phyloP scores from a whole-genome alignment of 2,113 vertebrate genomes.

The Larimichthys polyactis region DNA sequence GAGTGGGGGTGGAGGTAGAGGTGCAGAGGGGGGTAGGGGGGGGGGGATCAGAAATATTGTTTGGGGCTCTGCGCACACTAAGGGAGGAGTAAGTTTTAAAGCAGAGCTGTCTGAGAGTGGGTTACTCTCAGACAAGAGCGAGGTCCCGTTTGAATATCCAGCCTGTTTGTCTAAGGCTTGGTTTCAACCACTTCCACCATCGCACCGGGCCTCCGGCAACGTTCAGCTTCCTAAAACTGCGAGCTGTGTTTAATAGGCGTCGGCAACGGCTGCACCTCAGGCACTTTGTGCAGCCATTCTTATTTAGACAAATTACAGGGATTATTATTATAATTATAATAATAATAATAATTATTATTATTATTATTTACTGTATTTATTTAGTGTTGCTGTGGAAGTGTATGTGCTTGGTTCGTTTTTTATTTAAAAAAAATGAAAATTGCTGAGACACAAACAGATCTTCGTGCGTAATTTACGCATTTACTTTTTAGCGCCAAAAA shows the following conservation, averaged over 20 bases:
- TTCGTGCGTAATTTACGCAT: slow-evolving; percentile 4
- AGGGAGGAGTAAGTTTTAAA: slow-evolving; percentile 67
- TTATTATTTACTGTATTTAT: background rate
- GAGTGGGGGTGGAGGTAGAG: background rate
- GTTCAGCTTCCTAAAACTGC: slow-evolving; percentile 52
- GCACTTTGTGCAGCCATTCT: slow-evolving; percentile 32
- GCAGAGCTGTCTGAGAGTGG: slow-evolving; percentile 57
- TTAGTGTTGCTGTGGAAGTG: background rate
- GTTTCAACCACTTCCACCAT: slow-evolving; percentile 68
- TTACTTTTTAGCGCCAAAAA: background rate
- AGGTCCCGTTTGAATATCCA: slow-evolving; percentile 67
- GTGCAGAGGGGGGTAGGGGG: slow-evolving; percentile 5
- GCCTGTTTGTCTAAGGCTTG: slow-evolving; percentile 69
- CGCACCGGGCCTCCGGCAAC: slow-evolving; percentile 64
- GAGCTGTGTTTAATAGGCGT: slow-evolving; percentile 58
- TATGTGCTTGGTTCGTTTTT: background rate
- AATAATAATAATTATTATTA: background rate
- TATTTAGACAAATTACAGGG: slow-evolving; percentile 20
- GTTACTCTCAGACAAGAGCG: slow-evolving; percentile 52
- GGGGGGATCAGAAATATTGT: slow-evolving; percentile 64
- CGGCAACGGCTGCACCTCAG: slow-evolving; percentile 45
- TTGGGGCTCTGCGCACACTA: slow-evolving; percentile 66
- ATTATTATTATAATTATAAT: slow-evolving; percentile 19
- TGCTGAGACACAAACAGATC: background rate
- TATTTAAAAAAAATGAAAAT: background rate